Percentiles rank a stretch among this genome's conserved stretches.
Conservation (phyloP, 1,140 invertebrate species). For the Neodiprion pinetum region DNA sequence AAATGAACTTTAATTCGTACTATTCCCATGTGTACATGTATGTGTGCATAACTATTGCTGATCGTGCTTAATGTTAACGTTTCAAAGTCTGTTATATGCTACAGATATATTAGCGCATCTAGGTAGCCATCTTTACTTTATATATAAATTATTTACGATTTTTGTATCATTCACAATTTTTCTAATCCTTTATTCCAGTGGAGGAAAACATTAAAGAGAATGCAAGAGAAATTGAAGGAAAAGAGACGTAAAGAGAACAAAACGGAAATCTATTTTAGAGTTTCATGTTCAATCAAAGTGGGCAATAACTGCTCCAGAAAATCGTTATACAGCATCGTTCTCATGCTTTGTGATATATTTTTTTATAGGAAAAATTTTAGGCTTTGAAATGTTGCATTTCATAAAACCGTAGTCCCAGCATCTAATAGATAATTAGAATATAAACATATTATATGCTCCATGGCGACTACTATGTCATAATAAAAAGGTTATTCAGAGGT, state of each 20-base stretch:
- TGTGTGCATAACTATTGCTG: background rate
- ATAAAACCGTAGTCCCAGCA: background rate
- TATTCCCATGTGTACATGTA: background rate
- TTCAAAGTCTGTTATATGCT: background rate
- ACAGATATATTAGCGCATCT: too few relatives aligned
- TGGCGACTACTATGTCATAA: background rate
- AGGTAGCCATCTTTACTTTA: too few relatives aligned
- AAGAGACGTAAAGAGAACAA: too few relatives aligned
- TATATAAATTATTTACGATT: too few relatives aligned
- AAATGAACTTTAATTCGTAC: background rate
- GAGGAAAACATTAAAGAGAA: background rate
- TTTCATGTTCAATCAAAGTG: too few relatives aligned
- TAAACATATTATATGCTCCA: too few relatives aligned
- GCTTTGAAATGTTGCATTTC: conserved; percentile 4
- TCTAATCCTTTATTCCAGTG: background rate
- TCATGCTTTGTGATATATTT: conserved; percentile 5
- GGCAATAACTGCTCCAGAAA: background rate
- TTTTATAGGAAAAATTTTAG: background rate
- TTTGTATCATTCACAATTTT: too few relatives aligned
- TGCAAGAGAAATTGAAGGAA: too few relatives aligned
- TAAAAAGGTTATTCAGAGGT: background rate
- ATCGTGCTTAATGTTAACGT: conserved; percentile 4
- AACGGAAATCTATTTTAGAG: too few relatives aligned
- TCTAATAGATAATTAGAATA: background rate
- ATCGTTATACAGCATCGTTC: background rate